These are phyloP conservation scores for Euplexia lucipara DNA, from an alignment of 2,888 invertebrate species.

Conservation along the genomic window DNA sequence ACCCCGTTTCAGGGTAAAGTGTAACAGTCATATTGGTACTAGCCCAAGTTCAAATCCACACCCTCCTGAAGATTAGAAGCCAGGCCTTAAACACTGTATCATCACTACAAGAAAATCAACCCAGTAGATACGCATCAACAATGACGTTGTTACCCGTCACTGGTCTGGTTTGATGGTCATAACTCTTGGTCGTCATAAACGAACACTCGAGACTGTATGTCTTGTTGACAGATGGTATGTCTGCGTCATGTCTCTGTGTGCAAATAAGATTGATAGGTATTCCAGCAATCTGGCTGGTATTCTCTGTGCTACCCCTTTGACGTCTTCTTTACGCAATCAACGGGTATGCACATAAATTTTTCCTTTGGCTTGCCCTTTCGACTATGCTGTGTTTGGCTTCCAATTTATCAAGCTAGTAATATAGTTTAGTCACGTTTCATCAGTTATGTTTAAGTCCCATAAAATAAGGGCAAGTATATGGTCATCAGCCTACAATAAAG, in stretches of 20 bases:
- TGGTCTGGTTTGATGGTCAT: not conserved
- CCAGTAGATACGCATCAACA: not conserved
- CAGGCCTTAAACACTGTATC: no score
- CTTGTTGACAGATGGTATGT: not conserved
- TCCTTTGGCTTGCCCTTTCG: not conserved
- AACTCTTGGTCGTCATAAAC: not conserved
- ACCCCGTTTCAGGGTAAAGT: no score
- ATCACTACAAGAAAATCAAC: not conserved
- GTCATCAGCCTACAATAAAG: no score
- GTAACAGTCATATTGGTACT: no score
- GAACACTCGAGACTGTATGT: not conserved
- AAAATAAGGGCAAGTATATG: no score
- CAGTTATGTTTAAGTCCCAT: no score
- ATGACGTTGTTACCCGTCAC: not conserved
- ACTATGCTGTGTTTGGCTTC: not conserved
- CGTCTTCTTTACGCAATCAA: conserved; percentile 2
- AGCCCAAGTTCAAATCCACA: no score
- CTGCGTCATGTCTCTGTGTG: conserved; percentile 8
- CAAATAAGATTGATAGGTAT: conserved; percentile 1
- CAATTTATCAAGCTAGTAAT: no score
- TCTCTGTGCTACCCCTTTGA: not conserved
- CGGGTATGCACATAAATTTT: not conserved
- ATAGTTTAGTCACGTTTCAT: no score
- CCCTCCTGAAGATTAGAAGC: no score
- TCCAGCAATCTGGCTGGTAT: not conserved